A percentile compares a stretch with the other conserved stretches of the same genome.
These are phyloP conservation scores for Lathronympha strigana DNA, from an alignment of 2,888 invertebrate genomes.

Conservation along the genomic window DNA sequence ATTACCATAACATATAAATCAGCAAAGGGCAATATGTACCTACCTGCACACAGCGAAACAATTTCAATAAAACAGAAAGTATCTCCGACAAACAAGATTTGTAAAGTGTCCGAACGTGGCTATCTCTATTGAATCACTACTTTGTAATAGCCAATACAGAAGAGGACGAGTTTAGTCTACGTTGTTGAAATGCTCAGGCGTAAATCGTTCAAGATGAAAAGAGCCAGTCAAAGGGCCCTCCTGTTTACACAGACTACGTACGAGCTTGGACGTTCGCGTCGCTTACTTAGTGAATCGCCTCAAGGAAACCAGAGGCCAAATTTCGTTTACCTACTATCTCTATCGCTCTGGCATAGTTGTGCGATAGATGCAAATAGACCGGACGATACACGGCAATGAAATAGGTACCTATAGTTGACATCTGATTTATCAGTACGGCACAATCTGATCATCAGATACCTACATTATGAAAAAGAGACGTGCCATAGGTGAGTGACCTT, in stretches of 20 bases:
- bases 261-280: constrained; percentile 9
- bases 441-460: too few species aligned
- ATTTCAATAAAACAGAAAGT: not conserved
- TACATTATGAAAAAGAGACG: too few species aligned
- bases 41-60: too few species aligned
- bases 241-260: constrained; percentile 53
- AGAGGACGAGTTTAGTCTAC: constrained; percentile 56
- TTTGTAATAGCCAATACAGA: constrained; percentile 53
- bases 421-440: too few species aligned
- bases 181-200: constrained; percentile 59
- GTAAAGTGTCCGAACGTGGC: not conserved
- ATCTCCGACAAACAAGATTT: not conserved
- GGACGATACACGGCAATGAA: too few species aligned
- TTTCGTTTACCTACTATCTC: too few species aligned
- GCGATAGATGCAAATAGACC: too few species aligned
- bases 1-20: too few species aligned
- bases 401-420: too few species aligned
- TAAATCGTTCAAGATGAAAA: constrained; percentile 62
- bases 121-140: constrained; percentile 16
- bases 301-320: not conserved
- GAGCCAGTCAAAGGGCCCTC: constrained; percentile 56
- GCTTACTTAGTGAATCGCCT: not conserved
- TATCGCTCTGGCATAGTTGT: too few species aligned
- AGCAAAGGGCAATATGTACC: too few species aligned
- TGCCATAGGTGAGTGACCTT: too few species aligned